phyloP scores from a whole-genome alignment of 1,140 invertebrate genomes.

The Drosophila micromelanica region DNA sequence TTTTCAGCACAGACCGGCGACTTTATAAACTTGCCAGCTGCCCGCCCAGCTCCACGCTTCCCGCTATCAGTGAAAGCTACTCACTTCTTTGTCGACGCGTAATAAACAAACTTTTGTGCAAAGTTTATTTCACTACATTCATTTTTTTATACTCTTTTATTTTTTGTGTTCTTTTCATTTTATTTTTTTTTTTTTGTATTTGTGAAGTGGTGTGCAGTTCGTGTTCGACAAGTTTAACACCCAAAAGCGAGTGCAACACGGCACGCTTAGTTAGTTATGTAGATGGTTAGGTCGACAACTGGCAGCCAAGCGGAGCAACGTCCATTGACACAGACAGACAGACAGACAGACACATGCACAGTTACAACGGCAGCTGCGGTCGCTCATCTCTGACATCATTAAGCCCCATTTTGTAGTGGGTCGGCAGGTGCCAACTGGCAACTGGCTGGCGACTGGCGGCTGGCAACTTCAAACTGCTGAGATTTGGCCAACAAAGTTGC shows the following conservation, averaged over 20 bases:
- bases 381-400: slow-evolving; percentile 81
- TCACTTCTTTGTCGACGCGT: slow-evolving; percentile 62
- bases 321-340: slow-evolving; percentile 41
- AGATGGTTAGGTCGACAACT: slow-evolving; percentile 64
- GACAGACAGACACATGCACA: neutral
- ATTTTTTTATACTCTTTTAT: slow-evolving; percentile 15
- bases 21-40: slow-evolving; percentile 53
- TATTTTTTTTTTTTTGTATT: slow-evolving; percentile 4
- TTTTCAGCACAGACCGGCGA: slow-evolving; percentile 61
- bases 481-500: slow-evolving; percentile 50
- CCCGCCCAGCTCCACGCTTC: neutral
- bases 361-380: slow-evolving; percentile 39
- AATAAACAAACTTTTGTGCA: slow-evolving; percentile 83
- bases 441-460: slow-evolving; percentile 9
- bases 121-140: slow-evolving; percentile 75
- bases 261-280: slow-evolving; percentile 83
- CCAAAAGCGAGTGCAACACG: slow-evolving; percentile 68
- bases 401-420: slow-evolving; percentile 65
- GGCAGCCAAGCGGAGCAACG: slow-evolving; percentile 40
- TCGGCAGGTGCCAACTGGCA: slow-evolving; percentile 24
- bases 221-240: slow-evolving; percentile 77
- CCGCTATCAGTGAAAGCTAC: slow-evolving; percentile 42
- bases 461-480: slow-evolving; percentile 27
- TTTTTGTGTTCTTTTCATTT: slow-evolving; percentile 23
- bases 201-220: slow-evolving; percentile 34